phyloP scores from a whole-genome alignment of 2,888 invertebrate genomes.

The Diachrysia chrysitis region DNA sequence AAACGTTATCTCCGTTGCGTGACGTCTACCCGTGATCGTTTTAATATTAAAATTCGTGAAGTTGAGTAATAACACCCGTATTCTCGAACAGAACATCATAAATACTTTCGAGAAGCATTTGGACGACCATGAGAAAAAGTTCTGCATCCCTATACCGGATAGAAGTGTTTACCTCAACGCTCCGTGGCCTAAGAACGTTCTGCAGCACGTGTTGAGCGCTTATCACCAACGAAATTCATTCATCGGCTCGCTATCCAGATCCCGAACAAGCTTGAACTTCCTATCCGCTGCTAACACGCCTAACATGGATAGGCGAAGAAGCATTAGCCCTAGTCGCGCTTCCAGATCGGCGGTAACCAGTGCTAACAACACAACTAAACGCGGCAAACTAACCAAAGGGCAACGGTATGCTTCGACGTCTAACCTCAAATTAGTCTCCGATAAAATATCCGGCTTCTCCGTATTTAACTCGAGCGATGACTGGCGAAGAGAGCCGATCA shows the following conservation, averaged over 20 bases:
- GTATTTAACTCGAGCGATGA: conserved; percentile 76
- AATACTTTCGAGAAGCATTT: conserved; percentile 79
- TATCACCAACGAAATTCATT: conserved; percentile 84
- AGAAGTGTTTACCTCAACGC: conserved; percentile 73
- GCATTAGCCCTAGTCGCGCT: conserved; percentile 74
- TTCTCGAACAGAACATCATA: conserved; percentile 76
- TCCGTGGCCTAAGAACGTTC: conserved; percentile 84
- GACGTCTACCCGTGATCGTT: conserved; percentile 16
- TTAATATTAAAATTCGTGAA: not conserved
- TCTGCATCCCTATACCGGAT: conserved; percentile 78
- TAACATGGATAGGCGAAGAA: conserved; percentile 73
- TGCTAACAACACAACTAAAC: conserved; percentile 71
- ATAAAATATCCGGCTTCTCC: conserved; percentile 83
- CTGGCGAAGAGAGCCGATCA: conserved; percentile 76
- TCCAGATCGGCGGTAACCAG: conserved; percentile 74
- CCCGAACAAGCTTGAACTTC: conserved; percentile 88
- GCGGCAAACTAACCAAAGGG: conserved; percentile 74
- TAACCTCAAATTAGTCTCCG: conserved; percentile 80
- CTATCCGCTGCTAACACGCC: conserved; percentile 76
- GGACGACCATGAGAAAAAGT: conserved; percentile 85
- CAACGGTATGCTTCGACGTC: conserved; percentile 81
- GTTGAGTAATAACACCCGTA: conserved; percentile 47
- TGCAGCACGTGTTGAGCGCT: conserved; percentile 79
- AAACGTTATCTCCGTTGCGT: conserved; percentile 29
- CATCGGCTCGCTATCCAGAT: conserved; percentile 88